Base-by-base conservation (phyloP, 2,888 invertebrate species). In the Selenia dentaria region DNA sequence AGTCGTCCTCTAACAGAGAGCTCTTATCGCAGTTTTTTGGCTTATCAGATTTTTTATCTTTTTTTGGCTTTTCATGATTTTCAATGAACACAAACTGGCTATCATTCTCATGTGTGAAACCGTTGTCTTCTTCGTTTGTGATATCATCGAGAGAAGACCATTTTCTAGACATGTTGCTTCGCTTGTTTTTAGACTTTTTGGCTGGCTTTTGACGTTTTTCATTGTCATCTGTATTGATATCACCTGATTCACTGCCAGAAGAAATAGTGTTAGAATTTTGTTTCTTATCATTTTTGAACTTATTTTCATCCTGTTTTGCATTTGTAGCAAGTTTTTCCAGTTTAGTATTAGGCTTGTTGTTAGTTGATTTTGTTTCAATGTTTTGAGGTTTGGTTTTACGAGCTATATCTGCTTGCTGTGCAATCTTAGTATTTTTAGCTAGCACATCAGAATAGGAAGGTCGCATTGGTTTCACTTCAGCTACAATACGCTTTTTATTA, bases 391-490 rank as follows among this genome's bases (percentile, higher is more conserved):
- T 79, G 31, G 76, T 77, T 62, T 92, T 93, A 40, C 85, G 88
- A 32, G 89, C 77, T 8, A 80, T 68, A 49, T 93, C 93, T 4
- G 78, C 51, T 43, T 70, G 79, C 14, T 78, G 61, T 61, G 89
- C 92, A 62, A 91, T 92, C 54, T 91, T 92, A 22, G 87, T 83
- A 51, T 91, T 91, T 80, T 96, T 96, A 18, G 95, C 94, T 27
- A 96, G 74, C 4, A 96, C 96, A 84, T 96, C 96, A 0, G 96
- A 96, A 74, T 96, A 96, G 8, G 95, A 94, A 35, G 96, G 96
- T 39, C 96, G 92, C 96, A 96, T 96, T 0, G 96, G 96, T 67
- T 95, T 95, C 0, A 96, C 96, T 83, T 96, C 96, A 24, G 96
- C 96, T 0, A 96, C 94, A 75, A 95, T 96, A 36, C 96, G 92